Percentiles rank a stretch among this genome's conserved stretches.
Evolutionary conservation across 1,140 invertebrate species (phyloP).

Genomic region (Drosophila auraria): DNA sequence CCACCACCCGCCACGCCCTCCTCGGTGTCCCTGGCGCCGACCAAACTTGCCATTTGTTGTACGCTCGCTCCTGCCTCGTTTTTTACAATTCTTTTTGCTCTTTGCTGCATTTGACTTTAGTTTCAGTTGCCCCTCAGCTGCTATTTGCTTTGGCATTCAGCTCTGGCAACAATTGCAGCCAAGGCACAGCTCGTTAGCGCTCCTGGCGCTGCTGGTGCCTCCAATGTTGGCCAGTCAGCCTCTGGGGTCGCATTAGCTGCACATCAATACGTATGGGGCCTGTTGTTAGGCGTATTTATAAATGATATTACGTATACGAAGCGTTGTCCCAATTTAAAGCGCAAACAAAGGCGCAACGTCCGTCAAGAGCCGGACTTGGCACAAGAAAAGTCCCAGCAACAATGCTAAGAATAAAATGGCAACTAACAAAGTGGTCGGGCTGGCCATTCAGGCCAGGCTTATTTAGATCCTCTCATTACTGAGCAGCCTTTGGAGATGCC

Average conservation of each 20-base stretch:
- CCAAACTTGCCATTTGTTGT: conserved; percentile 47
- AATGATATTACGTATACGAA: conserved; percentile 75
- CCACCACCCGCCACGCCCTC: neutral
- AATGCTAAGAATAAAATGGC: conserved; percentile 13
- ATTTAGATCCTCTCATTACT: conserved; percentile 25
- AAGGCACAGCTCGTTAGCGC: conserved; percentile 82
- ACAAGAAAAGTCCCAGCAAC: neutral
- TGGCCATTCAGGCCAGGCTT: conserved; percentile 19
- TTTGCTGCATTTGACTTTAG: conserved; percentile 72
- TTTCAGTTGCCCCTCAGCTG: conserved; percentile 73
- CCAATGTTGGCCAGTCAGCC: conserved; percentile 58
- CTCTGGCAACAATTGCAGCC: conserved; percentile 81
- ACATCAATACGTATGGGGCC: conserved; percentile 67
- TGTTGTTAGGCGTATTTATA: conserved; percentile 81
- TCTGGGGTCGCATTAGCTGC: conserved; percentile 78
- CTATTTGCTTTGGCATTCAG: conserved; percentile 82
- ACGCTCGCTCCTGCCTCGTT: conserved; percentile 25
- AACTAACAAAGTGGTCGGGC: conserved; percentile 9
- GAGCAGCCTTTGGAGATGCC: neutral
- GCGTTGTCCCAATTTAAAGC: conserved; percentile 68
- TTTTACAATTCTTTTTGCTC: conserved; percentile 51
- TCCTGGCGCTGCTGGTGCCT: conserved; percentile 20
- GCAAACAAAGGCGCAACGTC: conserved; percentile 57
- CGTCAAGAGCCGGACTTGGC: conserved; percentile 14
- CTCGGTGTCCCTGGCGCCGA: conserved; percentile 34